A percentile compares a stretch with the other conserved stretches of the same genome.
Conservation (phyloP, 2,113 vertebrate species). For the Mola mola region DNA sequence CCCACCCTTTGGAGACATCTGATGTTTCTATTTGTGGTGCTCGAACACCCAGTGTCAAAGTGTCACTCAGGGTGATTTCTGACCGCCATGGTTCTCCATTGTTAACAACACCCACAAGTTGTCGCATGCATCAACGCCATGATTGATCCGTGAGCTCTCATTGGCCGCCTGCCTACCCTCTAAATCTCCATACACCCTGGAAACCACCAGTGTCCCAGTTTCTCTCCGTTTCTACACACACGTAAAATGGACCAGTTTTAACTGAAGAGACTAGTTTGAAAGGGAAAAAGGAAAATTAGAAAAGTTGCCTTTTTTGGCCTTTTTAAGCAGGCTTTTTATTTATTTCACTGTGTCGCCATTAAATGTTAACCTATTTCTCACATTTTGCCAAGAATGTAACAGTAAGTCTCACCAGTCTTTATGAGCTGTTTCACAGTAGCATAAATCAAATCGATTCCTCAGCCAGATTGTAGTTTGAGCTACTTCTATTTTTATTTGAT, state of each 20-base stretch:
- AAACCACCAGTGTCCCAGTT: slow-evolving; percentile 71
- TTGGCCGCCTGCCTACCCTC: slow-evolving; percentile 81
- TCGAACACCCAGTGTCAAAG: slow-evolving; percentile 81
- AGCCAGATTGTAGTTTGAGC: slow-evolving; percentile 67
- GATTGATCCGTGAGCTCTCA: slow-evolving; percentile 83
- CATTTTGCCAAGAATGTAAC: slow-evolving; percentile 59
- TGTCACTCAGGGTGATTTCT: slow-evolving; percentile 88
- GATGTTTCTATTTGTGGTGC: slow-evolving; percentile 81
- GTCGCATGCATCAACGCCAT: slow-evolving; percentile 75
- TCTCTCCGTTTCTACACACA: slow-evolving; percentile 63
- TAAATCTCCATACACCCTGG: slow-evolving; percentile 83
- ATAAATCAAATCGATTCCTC: slow-evolving; percentile 64
- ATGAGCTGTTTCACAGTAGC: slow-evolving; percentile 52
- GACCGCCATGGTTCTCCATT: slow-evolving; percentile 77
- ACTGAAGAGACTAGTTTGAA: slow-evolving; percentile 39
- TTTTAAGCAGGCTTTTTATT: slow-evolving; percentile 57
- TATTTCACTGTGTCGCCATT: slow-evolving; percentile 35
- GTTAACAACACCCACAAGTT: slow-evolving; percentile 84
- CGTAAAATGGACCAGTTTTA: slow-evolving; percentile 38
- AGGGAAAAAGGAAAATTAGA: slow-evolving; percentile 41
- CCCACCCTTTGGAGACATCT: slow-evolving; percentile 62
- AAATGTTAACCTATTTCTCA: slow-evolving; percentile 55
- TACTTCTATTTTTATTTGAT: slow-evolving; percentile 83
- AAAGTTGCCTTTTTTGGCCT: slow-evolving; percentile 49
- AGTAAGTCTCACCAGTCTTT: slow-evolving; percentile 56